Percentiles rank a stretch among this genome's conserved stretches.
phyloP scores from a whole-genome alignment of 2,888 invertebrate species.

The Papilio demoleus region DNA sequence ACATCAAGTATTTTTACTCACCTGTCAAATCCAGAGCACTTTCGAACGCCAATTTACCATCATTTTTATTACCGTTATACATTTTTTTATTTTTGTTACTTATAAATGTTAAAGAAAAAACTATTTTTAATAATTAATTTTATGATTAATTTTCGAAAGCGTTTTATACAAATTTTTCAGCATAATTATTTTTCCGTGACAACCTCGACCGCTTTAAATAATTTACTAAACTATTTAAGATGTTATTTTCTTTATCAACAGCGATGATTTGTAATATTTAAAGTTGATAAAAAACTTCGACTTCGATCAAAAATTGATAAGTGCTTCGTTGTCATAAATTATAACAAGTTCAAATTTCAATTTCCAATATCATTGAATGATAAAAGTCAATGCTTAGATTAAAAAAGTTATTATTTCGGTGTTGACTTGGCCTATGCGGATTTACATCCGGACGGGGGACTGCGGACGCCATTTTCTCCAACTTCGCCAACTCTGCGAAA shows the following conservation, averaged over 20 bases:
- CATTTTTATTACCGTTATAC: slow-evolving; percentile 10
- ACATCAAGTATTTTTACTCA: slow-evolving; percentile 40
- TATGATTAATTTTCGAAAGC: too few relatives aligned
- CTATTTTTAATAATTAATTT: neutral
- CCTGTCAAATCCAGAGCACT: slow-evolving; percentile 58
- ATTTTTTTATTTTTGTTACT: slow-evolving; percentile 2
- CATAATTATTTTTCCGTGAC: neutral
- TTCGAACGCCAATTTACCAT: slow-evolving; percentile 54
- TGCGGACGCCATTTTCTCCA: too few relatives aligned
- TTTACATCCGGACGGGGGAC: too few relatives aligned
- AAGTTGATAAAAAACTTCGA: neutral
- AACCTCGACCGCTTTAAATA: neutral
- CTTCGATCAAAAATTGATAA: neutral
- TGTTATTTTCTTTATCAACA: neutral
- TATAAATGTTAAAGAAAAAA: neutral
- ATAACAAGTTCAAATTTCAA: too few relatives aligned
- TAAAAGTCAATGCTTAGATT: too few relatives aligned
- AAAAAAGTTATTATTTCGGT: too few relatives aligned
- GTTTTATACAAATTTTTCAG: neutral
- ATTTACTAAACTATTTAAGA: neutral
- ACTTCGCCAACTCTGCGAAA: too few relatives aligned
- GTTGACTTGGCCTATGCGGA: too few relatives aligned
- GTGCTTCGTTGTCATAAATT: neutral
- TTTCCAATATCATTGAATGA: too few relatives aligned
- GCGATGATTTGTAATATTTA: neutral